Conservation (phyloP, 92 coral and sea anemone genomes). For the Zoanthus gigantus region DNA sequence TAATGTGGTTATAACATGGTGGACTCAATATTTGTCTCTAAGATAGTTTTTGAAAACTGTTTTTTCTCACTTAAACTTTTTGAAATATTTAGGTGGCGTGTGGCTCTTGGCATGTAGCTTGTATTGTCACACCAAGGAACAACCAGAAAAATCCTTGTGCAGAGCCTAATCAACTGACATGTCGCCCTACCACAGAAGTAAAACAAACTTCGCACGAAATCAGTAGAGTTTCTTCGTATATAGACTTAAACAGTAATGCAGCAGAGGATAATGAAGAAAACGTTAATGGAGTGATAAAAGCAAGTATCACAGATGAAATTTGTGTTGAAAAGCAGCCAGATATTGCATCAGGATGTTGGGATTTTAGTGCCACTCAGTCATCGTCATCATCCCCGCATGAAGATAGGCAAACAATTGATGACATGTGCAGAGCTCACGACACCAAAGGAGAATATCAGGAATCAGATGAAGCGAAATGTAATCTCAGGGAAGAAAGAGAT, state of each 20-base stretch:
- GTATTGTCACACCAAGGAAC: constrained; percentile 57
- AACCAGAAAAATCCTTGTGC: background rate
- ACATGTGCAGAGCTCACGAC: background rate
- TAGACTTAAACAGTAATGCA: background rate
- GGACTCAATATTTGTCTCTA: background rate
- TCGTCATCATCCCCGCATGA: background rate
- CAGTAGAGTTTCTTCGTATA: background rate
- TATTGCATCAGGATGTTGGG: background rate
- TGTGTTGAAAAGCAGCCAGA: background rate
- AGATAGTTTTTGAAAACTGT: background rate
- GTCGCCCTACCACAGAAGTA: background rate
- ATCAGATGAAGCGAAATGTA: background rate
- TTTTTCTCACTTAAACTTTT: background rate
- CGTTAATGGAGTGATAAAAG: background rate
- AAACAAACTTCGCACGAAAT: background rate
- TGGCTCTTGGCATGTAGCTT: constrained; percentile 98
- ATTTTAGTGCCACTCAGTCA: background rate
- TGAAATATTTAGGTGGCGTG: constrained; percentile 76
- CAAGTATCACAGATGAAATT: background rate
- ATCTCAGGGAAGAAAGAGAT: background rate
- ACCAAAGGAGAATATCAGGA: background rate
- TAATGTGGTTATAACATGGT: no score
- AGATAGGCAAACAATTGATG: background rate
- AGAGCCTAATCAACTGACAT: background rate
- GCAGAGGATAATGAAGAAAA: background rate